These are phyloP conservation scores for Isichthys henryi DNA, from an alignment of 2,113 vertebrate genomes.

Conservation along the genomic window DNA sequence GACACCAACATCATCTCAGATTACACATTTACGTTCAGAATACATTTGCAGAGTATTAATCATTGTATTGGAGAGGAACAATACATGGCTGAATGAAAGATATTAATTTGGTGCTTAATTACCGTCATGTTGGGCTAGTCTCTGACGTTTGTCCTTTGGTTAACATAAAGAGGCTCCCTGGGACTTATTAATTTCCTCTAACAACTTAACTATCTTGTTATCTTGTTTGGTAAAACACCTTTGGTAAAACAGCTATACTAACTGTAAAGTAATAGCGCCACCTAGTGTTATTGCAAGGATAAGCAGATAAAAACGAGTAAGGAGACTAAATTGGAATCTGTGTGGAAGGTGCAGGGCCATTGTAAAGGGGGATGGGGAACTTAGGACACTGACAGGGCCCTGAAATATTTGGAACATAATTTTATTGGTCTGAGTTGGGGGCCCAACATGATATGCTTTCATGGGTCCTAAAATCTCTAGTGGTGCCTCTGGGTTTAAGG, in stretches of 20 bases:
- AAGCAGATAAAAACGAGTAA: neutral
- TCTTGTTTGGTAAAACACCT: neutral
- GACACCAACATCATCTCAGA: neutral
- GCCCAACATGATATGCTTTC: neutral
- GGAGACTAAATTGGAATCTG: neutral
- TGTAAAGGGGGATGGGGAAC: neutral
- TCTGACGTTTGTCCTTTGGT: neutral
- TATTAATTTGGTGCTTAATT: neutral
- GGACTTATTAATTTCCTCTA: neutral
- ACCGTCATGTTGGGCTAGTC: neutral
- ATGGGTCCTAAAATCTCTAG: neutral
- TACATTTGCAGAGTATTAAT: neutral
- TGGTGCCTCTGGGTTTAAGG: constrained; percentile 20
- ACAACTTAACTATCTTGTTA: neutral
- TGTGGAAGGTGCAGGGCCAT: neutral
- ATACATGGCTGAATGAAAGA: neutral
- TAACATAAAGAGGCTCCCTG: neutral
- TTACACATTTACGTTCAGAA: neutral
- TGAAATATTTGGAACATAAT: neutral
- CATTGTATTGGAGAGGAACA: neutral
- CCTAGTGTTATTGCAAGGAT: neutral
- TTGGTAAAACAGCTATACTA: neutral
- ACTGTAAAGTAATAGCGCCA: neutral
- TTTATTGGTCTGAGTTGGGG: neutral
- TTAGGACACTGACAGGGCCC: neutral